Conservation (phyloP, 2,888 invertebrate genomes). For the Plemyria rubiginata region DNA sequence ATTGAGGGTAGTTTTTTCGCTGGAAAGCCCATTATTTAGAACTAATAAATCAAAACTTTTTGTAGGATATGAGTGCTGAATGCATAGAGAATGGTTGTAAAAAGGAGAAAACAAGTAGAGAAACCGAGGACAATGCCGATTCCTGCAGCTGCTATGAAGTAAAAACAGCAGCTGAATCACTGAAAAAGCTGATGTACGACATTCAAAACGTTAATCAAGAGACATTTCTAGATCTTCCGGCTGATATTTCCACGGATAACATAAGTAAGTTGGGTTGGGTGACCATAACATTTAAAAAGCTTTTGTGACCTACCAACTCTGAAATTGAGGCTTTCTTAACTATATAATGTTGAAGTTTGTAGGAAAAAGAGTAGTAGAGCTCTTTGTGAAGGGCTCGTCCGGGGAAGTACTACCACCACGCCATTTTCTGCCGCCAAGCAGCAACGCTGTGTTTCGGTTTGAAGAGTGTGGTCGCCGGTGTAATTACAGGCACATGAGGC, state of each 20-base stretch:
- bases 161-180: slow-evolving; percentile 56
- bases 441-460: too few species aligned
- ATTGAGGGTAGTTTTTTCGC: too few species aligned
- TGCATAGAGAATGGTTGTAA: slow-evolving; percentile 20
- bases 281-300: too few species aligned
- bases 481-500: too few species aligned
- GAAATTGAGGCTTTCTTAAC: too few species aligned
- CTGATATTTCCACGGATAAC: slow-evolving; percentile 10
- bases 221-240: slow-evolving; percentile 13
- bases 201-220: slow-evolving; percentile 55
- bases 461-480: too few species aligned
- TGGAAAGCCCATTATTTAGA: background rate
- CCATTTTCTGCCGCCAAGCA: too few species aligned
- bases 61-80: slow-evolving; percentile 47
- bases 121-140: slow-evolving; percentile 8
- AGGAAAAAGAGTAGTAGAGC: too few species aligned
- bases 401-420: too few species aligned
- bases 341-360: too few species aligned
- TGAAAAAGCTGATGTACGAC: slow-evolving; percentile 61
- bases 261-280: slow-evolving; percentile 1
- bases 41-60: slow-evolving; percentile 10
- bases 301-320: too few species aligned
- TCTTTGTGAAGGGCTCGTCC: too few species aligned
- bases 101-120: slow-evolving; percentile 8
- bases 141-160: slow-evolving; percentile 59